These are phyloP conservation scores for Echiichthys vipera DNA, from an alignment of 2,797 vertebrate species.

Conservation along the genomic window DNA sequence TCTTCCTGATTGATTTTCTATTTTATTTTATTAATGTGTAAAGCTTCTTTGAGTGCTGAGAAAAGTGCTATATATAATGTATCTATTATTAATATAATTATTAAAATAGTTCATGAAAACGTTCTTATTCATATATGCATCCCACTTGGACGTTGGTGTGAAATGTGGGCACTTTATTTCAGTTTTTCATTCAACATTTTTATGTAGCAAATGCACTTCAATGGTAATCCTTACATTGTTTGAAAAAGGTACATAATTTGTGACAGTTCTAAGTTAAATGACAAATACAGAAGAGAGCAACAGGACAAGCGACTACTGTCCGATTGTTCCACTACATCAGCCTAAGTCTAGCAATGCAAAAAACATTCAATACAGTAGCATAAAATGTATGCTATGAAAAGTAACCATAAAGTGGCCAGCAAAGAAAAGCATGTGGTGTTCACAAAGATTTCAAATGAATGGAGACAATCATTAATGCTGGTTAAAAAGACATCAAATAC, in stretches of 20 bases:
- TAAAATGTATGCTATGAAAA: constrained; percentile 61
- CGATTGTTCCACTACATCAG: constrained; percentile 72
- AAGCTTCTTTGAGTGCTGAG: too few species aligned
- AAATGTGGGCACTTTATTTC: constrained; percentile 83
- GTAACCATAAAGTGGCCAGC: constrained; percentile 39
- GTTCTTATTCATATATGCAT: constrained; percentile 12
- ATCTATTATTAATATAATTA: too few species aligned
- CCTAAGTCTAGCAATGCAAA: constrained; percentile 73
- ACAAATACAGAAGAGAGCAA: constrained; percentile 71
- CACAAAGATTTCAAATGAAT: constrained; percentile 62
- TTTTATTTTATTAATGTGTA: too few species aligned
- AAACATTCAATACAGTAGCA: constrained; percentile 77
- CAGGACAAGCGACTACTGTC: constrained; percentile 72
- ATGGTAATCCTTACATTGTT: constrained; percentile 71
- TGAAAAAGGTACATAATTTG: constrained; percentile 72
- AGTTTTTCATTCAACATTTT: constrained; percentile 68
- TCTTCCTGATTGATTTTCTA: too few species aligned
- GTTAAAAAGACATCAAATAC: constrained; percentile 55
- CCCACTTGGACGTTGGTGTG: constrained; percentile 49
- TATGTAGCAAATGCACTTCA: constrained; percentile 82
- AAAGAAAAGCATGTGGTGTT: constrained; percentile 65
- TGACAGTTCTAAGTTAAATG: constrained; percentile 64
- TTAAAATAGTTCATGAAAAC: constrained; percentile 10
- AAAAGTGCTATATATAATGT: too few species aligned
- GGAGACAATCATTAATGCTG: constrained; percentile 72